Percentiles rank a stretch among this genome's conserved stretches.
These are phyloP conservation scores for Nyctibius grandis DNA, from an alignment of 2,797 vertebrate species.

Conservation along the genomic window DNA sequence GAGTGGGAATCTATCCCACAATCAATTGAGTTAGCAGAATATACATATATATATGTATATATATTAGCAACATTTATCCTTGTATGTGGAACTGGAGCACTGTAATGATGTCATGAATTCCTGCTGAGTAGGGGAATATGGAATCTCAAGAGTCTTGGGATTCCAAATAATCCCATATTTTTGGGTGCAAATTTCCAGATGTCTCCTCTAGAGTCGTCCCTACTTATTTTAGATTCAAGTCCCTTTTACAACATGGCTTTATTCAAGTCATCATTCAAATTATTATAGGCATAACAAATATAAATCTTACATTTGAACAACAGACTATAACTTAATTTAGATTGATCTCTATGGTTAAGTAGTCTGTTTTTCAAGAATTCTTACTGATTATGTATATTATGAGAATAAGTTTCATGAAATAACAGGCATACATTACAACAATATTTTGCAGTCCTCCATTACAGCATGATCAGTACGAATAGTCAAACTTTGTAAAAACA, in stretches of 20 bases:
- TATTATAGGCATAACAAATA: neutral
- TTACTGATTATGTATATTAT: neutral
- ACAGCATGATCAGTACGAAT: neutral
- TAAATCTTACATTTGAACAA: neutral
- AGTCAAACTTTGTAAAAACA: neutral
- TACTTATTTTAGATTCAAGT: neutral
- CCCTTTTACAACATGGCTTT: neutral
- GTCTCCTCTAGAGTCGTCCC: neutral
- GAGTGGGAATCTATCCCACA: neutral
- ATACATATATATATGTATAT: neutral
- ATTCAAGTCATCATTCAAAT: neutral
- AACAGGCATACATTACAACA: neutral
- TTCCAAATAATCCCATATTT: neutral
- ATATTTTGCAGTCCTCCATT: neutral
- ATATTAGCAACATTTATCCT: no score
- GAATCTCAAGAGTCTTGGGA: neutral
- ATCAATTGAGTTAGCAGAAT: neutral
- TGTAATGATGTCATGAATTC: neutral
- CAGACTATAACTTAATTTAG: neutral
- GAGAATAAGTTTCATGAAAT: neutral
- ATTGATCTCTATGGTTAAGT: neutral
- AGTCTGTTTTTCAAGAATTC: neutral
- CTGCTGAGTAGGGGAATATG: neutral
- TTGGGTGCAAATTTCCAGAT: neutral
- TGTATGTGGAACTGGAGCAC: neutral